Evolutionary conservation across 2,797 vertebrate species (phyloP).

Genomic region (Sebastes steindachneri): DNA sequence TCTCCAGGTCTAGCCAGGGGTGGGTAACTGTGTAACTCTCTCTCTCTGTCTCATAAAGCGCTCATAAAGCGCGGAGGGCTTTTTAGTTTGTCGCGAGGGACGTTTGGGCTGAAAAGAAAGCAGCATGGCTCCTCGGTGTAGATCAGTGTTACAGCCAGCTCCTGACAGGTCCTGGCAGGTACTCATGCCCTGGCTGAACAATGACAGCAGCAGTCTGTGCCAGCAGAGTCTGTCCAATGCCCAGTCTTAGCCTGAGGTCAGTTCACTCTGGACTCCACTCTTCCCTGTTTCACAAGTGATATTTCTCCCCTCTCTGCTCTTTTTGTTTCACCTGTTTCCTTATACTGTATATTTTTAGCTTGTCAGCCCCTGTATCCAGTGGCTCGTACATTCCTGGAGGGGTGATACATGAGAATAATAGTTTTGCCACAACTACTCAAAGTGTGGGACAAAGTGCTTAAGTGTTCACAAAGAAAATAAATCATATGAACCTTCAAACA

Average conservation of each 20-base stretch:
- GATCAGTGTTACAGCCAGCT: slow-evolving; percentile 71
- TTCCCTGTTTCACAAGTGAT: slow-evolving; percentile 7
- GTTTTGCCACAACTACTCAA: background rate
- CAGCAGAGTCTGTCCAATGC: slow-evolving; percentile 67
- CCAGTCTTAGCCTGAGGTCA: slow-evolving; percentile 53
- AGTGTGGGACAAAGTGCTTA: background rate
- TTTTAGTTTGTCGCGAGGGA: slow-evolving; percentile 69
- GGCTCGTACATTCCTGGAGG: background rate
- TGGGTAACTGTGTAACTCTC: slow-evolving; percentile 55
- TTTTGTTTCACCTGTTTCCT: slow-evolving; percentile 15
- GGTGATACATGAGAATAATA: background rate
- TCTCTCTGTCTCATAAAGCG: slow-evolving; percentile 62
- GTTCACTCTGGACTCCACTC: slow-evolving; percentile 37
- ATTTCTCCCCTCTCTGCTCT: slow-evolving; percentile 15
- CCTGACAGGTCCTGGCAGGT: slow-evolving; percentile 76
- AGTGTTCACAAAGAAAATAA: background rate
- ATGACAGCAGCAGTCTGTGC: slow-evolving; percentile 63
- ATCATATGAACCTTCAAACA: background rate
- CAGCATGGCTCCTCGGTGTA: slow-evolving; percentile 69
- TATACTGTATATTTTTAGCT: slow-evolving; percentile 4
- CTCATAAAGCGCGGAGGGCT: slow-evolving; percentile 67
- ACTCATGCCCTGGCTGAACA: slow-evolving; percentile 62
- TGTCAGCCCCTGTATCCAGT: background rate
- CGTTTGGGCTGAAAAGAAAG: slow-evolving; percentile 72
- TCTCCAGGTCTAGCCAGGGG: slow-evolving; percentile 44